Conservation (phyloP, 2,888 invertebrate species). For the Eupsilia transversa region DNA sequence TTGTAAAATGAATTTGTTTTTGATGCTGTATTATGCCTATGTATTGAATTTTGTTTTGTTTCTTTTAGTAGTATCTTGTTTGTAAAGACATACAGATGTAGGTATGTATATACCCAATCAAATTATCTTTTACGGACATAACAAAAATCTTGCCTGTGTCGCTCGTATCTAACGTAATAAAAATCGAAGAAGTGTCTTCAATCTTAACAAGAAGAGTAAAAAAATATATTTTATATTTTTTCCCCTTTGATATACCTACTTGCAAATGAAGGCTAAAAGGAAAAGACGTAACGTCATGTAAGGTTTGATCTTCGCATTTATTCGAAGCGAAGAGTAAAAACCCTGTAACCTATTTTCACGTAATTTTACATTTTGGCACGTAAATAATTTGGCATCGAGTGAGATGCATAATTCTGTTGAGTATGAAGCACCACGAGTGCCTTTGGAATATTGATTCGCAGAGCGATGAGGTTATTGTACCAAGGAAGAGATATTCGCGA, state of each 20-base stretch:
- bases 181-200: conserved; percentile 49
- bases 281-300: conserved; percentile 46
- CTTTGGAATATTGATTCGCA: conserved; percentile 66
- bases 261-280: conserved; percentile 45
- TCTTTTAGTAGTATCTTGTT: background rate
- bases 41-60: background rate
- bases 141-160: conserved; percentile 31
- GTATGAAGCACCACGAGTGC: conserved; percentile 57
- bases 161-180: conserved; percentile 47
- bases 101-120: conserved; percentile 13
- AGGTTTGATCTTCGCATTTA: conserved; percentile 37
- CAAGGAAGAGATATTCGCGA: conserved; percentile 40
- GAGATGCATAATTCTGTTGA: conserved; percentile 64
- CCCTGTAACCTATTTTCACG: conserved; percentile 39
- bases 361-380: conserved; percentile 64
- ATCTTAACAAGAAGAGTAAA: conserved; percentile 48
- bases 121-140: conserved; percentile 48
- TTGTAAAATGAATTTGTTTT: conserved; percentile 12
- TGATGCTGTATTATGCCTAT: background rate
- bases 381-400: conserved; percentile 66
- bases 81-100: conserved; percentile 4
- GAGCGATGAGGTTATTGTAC: conserved; percentile 56
- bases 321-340: conserved; percentile 23
- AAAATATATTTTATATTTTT: conserved; percentile 47
- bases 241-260: conserved; percentile 50